These are phyloP conservation scores for Mus minutoides DNA, from an alignment of 2,797 vertebrate species.

Conservation along the genomic window DNA sequence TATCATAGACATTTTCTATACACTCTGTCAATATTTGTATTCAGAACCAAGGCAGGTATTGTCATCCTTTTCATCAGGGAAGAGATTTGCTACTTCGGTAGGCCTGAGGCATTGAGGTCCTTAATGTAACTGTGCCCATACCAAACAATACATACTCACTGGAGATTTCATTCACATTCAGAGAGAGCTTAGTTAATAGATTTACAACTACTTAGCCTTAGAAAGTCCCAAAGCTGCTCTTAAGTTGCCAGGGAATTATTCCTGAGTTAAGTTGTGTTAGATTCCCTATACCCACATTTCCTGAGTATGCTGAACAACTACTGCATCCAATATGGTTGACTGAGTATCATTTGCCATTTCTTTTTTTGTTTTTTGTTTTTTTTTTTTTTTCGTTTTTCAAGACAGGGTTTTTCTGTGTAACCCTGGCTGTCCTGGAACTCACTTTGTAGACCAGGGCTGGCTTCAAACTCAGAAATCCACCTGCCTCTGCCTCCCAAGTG, in stretches of 20 bases:
- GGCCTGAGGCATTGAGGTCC: background rate
- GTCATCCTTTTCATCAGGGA: background rate
- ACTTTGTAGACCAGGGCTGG: too few relatives aligned
- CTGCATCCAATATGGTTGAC: background rate
- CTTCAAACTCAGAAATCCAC: too few relatives aligned
- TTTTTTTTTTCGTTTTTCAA: too few relatives aligned
- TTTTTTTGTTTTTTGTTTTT: too few relatives aligned
- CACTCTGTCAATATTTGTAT: background rate
- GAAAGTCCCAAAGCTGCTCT: background rate
- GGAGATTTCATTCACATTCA: background rate
- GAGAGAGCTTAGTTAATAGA: background rate
- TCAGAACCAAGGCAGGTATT: too few relatives aligned
- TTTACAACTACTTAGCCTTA: background rate
- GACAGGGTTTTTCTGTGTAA: too few relatives aligned
- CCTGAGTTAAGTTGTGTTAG: background rate
- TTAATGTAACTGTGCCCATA: background rate
- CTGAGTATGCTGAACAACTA: background rate
- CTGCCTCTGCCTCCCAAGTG: too few relatives aligned
- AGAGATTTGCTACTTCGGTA: background rate
- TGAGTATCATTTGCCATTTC: background rate
- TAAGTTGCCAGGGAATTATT: background rate
- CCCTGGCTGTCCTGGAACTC: too few relatives aligned
- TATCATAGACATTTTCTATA: background rate
- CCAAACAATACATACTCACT: background rate
- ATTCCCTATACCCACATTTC: rapidly evolving